Evolutionary conservation across 2,797 vertebrate genomes (phyloP), one percentile per base, ranked within the genome.

Genomic region (Picus viridis): DNA sequence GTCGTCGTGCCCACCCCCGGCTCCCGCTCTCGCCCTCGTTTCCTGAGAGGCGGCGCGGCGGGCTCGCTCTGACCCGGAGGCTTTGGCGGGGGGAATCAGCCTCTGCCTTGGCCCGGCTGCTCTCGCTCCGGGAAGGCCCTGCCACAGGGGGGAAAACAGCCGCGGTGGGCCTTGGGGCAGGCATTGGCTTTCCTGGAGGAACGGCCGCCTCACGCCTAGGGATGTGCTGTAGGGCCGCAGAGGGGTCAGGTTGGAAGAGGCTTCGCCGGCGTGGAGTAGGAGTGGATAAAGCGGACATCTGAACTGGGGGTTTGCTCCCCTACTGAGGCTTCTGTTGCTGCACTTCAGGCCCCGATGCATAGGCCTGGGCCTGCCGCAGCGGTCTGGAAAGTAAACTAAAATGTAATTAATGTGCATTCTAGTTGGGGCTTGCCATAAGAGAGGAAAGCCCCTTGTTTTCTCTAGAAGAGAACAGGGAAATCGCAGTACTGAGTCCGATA

Each of bases 321-420:
- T 61, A n/a, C 11, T 7, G 56, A 36, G 61, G 36, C 62, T 74
- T 43, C 51, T 11, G 45, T 2, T 59, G 13, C 6, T 67, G 75
- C 53, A 6, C 53, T 64, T 22, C 10, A 32, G 32, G 57, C 74
- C 45, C 26, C 26, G 49, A 4, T 39, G 72, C 69, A 36, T 73
- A 79, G 83, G 93, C 88, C 77, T 14, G 57, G 70, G 85, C 84
- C 88, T 94, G 93, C 93, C 20, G 23, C 80, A 36, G 83, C 74
- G 47, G 16, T 7, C 61, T 22, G 41, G 39, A 61, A 88, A 88
- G 71, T 86, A 94, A 90, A 90, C 79, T 79, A 54, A 91, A 88
- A 49, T 2, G 41, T 53, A 76, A 82, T 79, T 70, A 54, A 57
- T 27, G n/a, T 36, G 59, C 20, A 5, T 73, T 91, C 78, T 43